These are phyloP conservation scores for Fukomys damarensis DNA, from an alignment of 2,113 vertebrate genomes.

Conservation along the genomic window DNA sequence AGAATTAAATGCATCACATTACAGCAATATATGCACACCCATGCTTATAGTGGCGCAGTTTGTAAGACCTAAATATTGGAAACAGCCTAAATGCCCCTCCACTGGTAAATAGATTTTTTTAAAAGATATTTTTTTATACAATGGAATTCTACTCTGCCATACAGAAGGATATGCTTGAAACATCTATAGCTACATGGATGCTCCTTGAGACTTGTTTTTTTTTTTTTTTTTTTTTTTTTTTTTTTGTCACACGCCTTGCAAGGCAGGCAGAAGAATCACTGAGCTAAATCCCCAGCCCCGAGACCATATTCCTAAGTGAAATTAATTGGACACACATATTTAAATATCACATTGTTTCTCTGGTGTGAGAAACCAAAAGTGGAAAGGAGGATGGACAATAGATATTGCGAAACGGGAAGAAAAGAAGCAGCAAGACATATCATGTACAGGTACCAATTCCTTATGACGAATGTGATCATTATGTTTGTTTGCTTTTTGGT, in stretches of 20 bases:
- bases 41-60: background rate
- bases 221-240: too few species aligned
- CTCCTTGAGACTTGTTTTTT: too few species aligned
- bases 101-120: background rate
- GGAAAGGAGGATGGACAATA: background rate
- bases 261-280: too few species aligned
- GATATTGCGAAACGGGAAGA: background rate
- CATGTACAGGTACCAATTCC: background rate
- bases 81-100: background rate
- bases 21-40: background rate
- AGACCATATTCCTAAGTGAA: background rate
- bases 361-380: background rate
- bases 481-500: too few species aligned
- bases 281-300: too few species aligned
- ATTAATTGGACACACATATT: background rate
- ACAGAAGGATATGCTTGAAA: background rate
- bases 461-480: background rate
- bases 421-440: background rate
- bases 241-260: too few species aligned
- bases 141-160: background rate
- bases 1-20: background rate
- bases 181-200: background rate
- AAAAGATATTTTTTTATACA: background rate
- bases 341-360: background rate
- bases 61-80: background rate